These are phyloP conservation scores for Opisthograptis luteolata DNA, from an alignment of 2,888 invertebrate species.

Conservation along the genomic window DNA sequence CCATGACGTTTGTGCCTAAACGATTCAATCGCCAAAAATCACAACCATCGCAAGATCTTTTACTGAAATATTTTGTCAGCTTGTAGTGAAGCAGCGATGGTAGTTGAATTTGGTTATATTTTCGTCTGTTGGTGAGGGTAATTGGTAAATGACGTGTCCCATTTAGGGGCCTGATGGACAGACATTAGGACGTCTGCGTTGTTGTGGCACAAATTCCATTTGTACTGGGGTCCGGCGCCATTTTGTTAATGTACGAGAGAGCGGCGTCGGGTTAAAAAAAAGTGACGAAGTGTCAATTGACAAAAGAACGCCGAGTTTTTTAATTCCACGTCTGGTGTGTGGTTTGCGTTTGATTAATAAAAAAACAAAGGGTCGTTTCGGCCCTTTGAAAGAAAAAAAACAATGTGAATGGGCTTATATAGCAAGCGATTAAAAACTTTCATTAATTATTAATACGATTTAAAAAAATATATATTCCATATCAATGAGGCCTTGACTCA, in stretches of 20 bases:
- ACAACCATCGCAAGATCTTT: conserved; percentile 47
- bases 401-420: too few relatives aligned
- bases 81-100: conserved; percentile 45
- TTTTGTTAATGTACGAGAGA: conserved; percentile 67
- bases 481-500: too few relatives aligned
- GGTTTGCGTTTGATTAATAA: conserved; percentile 28
- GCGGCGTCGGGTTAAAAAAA: conserved; percentile 63
- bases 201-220: conserved; percentile 73
- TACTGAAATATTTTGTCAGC: not conserved
- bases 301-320: conserved; percentile 43
- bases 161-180: conserved; percentile 80
- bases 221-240: conserved; percentile 71
- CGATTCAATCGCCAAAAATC: conserved; percentile 11
- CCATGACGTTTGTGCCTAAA: conserved; percentile 30
- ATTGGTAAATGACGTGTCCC: conserved; percentile 79
- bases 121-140: conserved; percentile 42
- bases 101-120: conserved; percentile 16
- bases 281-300: conserved; percentile 65
- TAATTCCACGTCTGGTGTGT: conserved; percentile 34
- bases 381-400: too few relatives aligned
- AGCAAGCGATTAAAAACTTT: too few relatives aligned
- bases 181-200: conserved; percentile 80
- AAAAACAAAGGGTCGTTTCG: conserved; percentile 24
- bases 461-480: too few relatives aligned
- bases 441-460: too few relatives aligned